Percentiles rank a stretch among this genome's conserved stretches.
Evolutionary conservation across 2,888 invertebrate species (phyloP).

Genomic region (Bimastos eiseni): DNA sequence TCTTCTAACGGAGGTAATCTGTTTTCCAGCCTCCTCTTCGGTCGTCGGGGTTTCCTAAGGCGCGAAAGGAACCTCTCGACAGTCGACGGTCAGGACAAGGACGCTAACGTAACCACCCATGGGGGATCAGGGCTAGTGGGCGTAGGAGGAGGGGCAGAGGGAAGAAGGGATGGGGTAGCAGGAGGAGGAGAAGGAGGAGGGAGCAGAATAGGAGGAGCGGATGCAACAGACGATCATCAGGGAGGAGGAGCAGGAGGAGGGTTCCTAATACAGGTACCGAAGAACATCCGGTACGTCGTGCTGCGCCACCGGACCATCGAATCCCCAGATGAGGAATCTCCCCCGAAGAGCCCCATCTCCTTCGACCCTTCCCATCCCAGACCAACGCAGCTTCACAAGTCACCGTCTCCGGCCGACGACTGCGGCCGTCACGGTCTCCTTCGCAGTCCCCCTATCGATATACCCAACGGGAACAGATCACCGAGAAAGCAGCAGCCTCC

Average conservation of each 20-base stretch:
- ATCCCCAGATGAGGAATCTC: neutral
- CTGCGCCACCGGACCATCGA: slow-evolving; percentile 7
- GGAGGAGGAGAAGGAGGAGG: neutral
- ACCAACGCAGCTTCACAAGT: neutral
- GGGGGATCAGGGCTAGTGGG: neutral
- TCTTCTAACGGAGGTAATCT: slow-evolving; percentile 20
- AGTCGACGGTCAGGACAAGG: neutral
- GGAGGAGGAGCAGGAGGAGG: neutral
- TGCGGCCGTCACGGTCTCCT: neutral
- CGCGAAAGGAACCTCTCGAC: slow-evolving; percentile 16
- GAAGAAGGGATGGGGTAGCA: neutral
- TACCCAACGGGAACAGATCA: neutral
- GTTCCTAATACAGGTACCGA: slow-evolving; percentile 5
- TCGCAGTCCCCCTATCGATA: neutral
- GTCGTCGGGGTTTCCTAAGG: slow-evolving; percentile 10
- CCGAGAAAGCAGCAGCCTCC: neutral
- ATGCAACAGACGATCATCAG: neutral
- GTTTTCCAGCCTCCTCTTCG: slow-evolving; percentile 16
- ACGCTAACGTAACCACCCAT: neutral
- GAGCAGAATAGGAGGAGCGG: neutral
- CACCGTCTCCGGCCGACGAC: neutral
- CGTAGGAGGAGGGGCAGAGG: neutral
- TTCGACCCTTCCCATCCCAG: neutral
- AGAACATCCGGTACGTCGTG: slow-evolving; percentile 16
- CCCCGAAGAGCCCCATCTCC: slow-evolving; percentile 1